Conservation (phyloP, 2,888 invertebrate species). For the Sialis lutaria region DNA sequence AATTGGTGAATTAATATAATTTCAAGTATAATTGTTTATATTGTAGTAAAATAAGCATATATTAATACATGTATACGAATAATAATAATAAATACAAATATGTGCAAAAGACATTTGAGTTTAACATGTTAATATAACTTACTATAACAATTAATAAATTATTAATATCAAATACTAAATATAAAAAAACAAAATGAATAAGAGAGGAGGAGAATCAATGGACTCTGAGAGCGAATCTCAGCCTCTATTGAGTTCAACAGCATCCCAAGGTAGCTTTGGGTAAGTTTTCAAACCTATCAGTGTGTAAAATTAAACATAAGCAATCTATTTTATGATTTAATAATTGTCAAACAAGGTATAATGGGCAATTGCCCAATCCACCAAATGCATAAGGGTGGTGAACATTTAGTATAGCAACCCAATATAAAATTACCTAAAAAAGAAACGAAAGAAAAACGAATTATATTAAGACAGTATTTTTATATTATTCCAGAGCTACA, state of each 20-base stretch:
- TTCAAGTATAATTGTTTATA: too few species aligned
- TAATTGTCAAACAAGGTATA: background rate
- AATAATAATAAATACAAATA: too few species aligned
- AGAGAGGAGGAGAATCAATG: conserved; percentile 12
- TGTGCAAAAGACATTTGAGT: too few species aligned
- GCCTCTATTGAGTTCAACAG: conserved; percentile 23
- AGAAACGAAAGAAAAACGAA: background rate
- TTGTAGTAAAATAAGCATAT: too few species aligned
- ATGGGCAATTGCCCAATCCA: background rate
- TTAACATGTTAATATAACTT: too few species aligned
- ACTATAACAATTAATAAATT: too few species aligned
- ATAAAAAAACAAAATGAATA: too few species aligned
- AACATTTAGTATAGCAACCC: background rate
- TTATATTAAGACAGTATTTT: background rate
- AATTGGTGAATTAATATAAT: too few species aligned
- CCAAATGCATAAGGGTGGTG: background rate
- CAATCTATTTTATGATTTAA: background rate
- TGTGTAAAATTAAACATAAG: background rate
- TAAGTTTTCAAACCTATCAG: conserved; percentile 13
- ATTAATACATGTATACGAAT: too few species aligned
- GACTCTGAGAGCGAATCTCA: conserved; percentile 26
- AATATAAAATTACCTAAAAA: background rate
- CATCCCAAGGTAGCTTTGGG: conserved; percentile 23
- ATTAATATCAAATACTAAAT: too few species aligned
- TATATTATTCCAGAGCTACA: conserved; percentile 11